Conservation (phyloP, 2,113 vertebrate species). For the Apteryx mantelli region DNA sequence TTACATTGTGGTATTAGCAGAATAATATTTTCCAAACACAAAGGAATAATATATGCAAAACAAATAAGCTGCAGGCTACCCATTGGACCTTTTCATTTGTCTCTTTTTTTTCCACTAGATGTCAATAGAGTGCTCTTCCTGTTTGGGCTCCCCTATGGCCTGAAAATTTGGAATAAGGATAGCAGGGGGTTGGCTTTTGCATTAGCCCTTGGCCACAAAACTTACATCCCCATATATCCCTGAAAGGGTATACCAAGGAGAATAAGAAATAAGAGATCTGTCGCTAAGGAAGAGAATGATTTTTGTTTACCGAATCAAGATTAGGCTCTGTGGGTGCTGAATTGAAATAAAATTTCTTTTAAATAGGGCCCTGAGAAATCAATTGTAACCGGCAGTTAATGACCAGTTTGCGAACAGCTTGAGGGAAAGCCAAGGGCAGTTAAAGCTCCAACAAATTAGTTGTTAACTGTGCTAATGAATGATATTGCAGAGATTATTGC, state of each 20-base stretch:
- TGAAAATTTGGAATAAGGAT: neutral
- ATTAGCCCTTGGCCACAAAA: neutral
- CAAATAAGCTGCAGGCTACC: neutral
- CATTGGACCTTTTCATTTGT: neutral
- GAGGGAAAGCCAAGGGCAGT: conserved; percentile 76
- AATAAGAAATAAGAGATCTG: conserved; percentile 5
- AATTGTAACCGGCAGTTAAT: conserved; percentile 77
- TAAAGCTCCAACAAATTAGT: conserved; percentile 77
- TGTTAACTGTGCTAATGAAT: conserved; percentile 79
- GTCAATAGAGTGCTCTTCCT: conserved; percentile 5
- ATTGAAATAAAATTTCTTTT: conserved; percentile 78
- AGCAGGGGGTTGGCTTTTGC: neutral
- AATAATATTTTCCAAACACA: neutral
- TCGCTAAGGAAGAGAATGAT: conserved; percentile 27
- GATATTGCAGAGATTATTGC: conserved; percentile 75
- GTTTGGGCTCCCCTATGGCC: neutral
- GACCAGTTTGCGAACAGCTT: conserved; percentile 77
- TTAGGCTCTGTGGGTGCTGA: conserved; percentile 68
- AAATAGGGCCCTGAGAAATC: conserved; percentile 75
- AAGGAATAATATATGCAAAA: neutral
- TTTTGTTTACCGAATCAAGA: conserved; percentile 72
- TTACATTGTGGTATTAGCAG: neutral
- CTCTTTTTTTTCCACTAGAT: conserved; percentile 10
- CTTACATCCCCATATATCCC: neutral
- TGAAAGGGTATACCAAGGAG: neutral